These are phyloP conservation scores for Campoletis raptor DNA, from an alignment of 2,888 invertebrate genomes.

Conservation along the genomic window DNA sequence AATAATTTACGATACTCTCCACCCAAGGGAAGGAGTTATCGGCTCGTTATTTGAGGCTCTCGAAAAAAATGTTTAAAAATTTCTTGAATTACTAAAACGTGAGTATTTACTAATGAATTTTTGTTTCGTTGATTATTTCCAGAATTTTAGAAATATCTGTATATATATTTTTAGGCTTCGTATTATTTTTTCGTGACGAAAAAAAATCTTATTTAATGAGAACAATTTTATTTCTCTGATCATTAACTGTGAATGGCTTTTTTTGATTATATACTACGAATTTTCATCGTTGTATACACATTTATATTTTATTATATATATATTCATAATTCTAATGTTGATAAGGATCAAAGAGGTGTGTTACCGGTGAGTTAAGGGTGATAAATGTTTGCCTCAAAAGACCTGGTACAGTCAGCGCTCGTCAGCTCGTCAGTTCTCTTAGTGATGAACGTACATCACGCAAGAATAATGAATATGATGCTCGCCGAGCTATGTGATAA, in stretches of 20 bases:
- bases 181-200: background rate
- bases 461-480: slow-evolving; percentile 63
- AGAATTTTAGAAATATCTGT: background rate
- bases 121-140: background rate
- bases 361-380: slow-evolving; percentile 45
- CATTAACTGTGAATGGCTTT: background rate
- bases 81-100: background rate
- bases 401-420: slow-evolving; percentile 27
- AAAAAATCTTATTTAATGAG: background rate
- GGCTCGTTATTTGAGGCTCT: background rate
- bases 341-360: slow-evolving; percentile 61
- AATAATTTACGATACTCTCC: slow-evolving; percentile 7
- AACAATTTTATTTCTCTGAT: background rate
- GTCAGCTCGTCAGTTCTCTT: slow-evolving; percentile 57
- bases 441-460: slow-evolving; percentile 59
- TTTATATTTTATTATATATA: slow-evolving; percentile 6
- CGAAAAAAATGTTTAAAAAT: background rate
- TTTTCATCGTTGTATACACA: background rate
- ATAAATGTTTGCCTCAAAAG: slow-evolving; percentile 54
- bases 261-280: background rate
- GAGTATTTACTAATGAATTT: background rate
- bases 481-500: slow-evolving; percentile 42
- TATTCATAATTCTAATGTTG: background rate
- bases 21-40: background rate
- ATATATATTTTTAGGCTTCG: background rate